Percentiles rank a stretch among this genome's conserved stretches.
These are phyloP conservation scores for Brenthis hecate DNA, from an alignment of 2,888 invertebrate genomes.

Conservation along the genomic window DNA sequence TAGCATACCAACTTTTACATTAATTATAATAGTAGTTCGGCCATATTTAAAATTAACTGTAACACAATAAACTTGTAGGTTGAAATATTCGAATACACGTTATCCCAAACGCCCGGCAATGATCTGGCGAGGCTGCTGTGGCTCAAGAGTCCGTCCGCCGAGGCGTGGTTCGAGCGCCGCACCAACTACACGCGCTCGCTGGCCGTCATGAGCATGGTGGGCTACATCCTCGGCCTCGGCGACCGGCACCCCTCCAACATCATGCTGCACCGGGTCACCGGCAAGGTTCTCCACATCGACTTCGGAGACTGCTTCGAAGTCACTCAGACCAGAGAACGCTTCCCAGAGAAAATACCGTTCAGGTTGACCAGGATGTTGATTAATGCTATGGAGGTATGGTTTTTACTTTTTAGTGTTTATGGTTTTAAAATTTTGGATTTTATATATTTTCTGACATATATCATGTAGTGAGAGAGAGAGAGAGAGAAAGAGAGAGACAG, in stretches of 20 bases:
- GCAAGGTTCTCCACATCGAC: slow-evolving; percentile 99
- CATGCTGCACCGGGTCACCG: slow-evolving; percentile 98
- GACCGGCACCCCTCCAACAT: slow-evolving; percentile 99
- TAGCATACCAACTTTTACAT: background rate
- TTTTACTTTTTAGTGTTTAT: slow-evolving; percentile 89
- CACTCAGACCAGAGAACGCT: slow-evolving; percentile 99
- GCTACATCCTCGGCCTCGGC: slow-evolving; percentile 97
- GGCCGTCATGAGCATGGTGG: slow-evolving; percentile 99
- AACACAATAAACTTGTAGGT: slow-evolving; percentile 60
- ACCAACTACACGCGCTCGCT: slow-evolving; percentile 99
- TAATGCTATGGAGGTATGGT: slow-evolving; percentile 97
- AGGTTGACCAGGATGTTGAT: slow-evolving; percentile 98
- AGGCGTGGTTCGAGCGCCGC: slow-evolving; percentile 99
- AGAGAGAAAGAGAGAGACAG: too few relatives aligned
- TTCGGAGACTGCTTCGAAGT: slow-evolving; percentile 99
- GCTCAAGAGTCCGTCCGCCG: slow-evolving; percentile 98
- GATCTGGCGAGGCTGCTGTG: slow-evolving; percentile 96
- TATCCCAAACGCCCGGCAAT: slow-evolving; percentile 96
- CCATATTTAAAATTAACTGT: background rate
- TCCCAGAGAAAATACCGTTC: slow-evolving; percentile 99
- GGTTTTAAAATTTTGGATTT: slow-evolving; percentile 84
- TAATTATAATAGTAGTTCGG: background rate
- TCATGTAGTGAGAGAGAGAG: too few relatives aligned
- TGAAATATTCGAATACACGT: slow-evolving; percentile 98
- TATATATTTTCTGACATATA: background rate